Evolutionary conservation across 2,888 invertebrate genomes (phyloP).

Genomic region (Diogma glabrata): DNA sequence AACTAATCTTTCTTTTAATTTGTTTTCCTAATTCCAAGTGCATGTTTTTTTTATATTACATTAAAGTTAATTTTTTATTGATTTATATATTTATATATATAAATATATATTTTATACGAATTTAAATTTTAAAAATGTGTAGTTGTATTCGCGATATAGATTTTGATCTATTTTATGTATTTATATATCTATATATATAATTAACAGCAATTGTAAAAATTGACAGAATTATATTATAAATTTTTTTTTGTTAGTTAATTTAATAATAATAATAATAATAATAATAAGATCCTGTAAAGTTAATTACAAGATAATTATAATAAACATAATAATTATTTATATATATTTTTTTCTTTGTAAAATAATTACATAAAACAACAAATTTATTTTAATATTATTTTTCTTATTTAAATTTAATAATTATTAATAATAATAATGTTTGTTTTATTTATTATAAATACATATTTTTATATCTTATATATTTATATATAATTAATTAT

Average conservation of each 20-base stretch:
- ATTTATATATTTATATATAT: conserved; percentile 8
- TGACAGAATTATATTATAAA: conserved; percentile 14
- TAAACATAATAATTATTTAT: no score
- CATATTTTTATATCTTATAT: conserved; percentile 2
- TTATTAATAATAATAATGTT: conserved; percentile 6
- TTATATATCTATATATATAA: conserved; percentile 11
- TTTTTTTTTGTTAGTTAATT: no score
- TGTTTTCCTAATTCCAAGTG: conserved; percentile 10
- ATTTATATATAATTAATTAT: conserved; percentile 13
- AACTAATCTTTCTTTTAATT: no score
- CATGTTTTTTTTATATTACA: neutral
- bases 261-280: no score
- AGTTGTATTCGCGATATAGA: conserved; percentile 4
- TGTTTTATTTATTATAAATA: neutral
- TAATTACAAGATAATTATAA: neutral
- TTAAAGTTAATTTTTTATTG: conserved; percentile 3
- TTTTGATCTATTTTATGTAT: conserved; percentile 9
- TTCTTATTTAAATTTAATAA: conserved; percentile 4
- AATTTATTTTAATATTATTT: conserved; percentile 5
- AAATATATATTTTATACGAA: conserved; percentile 7
- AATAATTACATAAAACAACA: conserved; percentile 9
- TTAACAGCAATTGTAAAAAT: conserved; percentile 15
- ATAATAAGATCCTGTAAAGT: conserved; percentile 4
- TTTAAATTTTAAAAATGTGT: conserved; percentile 3
- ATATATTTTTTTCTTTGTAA: no score